phyloP scores from a whole-genome alignment of 2,888 invertebrate species.

The Proisotoma minuta region DNA sequence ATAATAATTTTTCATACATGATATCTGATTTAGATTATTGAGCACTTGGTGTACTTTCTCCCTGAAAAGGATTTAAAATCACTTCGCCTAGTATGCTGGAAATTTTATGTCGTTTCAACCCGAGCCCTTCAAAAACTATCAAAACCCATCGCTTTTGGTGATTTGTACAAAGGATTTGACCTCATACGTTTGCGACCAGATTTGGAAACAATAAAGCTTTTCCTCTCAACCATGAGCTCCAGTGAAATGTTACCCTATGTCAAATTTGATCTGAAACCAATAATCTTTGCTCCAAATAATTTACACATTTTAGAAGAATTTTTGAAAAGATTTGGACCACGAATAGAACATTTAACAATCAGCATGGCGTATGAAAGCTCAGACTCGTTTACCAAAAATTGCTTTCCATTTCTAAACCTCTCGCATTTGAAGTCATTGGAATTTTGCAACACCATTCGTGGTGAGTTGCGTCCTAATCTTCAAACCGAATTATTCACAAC shows the following conservation, averaged over 20 bases:
- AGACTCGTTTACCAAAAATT: constrained; percentile 16
- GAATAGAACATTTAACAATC: constrained; percentile 12
- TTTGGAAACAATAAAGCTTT: constrained; percentile 25
- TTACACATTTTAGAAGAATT: constrained; percentile 18
- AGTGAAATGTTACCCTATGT: constrained; percentile 20
- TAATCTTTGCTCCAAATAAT: constrained; percentile 19
- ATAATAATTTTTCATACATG: background rate
- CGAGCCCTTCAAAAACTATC: constrained; percentile 10
- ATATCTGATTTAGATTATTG: constrained; percentile 14
- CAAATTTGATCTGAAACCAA: constrained; percentile 24
- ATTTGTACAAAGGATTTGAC: constrained; percentile 22
- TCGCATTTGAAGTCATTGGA: constrained; percentile 19
- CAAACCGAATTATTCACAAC: constrained; percentile 15
- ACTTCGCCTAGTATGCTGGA: constrained; percentile 21
- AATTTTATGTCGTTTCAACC: constrained; percentile 17
- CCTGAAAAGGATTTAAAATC: constrained; percentile 27
- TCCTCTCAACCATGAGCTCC: constrained; percentile 1
- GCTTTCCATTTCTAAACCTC: constrained; percentile 19
- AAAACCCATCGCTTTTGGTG: constrained; percentile 18
- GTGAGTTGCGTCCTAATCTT: constrained; percentile 20
- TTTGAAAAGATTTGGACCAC: constrained; percentile 18
- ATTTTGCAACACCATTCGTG: constrained; percentile 24
- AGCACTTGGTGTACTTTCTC: constrained; percentile 12
- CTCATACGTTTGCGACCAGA: constrained; percentile 22
- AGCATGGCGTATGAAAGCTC: constrained; percentile 23